phyloP scores from a whole-genome alignment of 2,797 vertebrate species.

The Crocodylus rhombifer region DNA sequence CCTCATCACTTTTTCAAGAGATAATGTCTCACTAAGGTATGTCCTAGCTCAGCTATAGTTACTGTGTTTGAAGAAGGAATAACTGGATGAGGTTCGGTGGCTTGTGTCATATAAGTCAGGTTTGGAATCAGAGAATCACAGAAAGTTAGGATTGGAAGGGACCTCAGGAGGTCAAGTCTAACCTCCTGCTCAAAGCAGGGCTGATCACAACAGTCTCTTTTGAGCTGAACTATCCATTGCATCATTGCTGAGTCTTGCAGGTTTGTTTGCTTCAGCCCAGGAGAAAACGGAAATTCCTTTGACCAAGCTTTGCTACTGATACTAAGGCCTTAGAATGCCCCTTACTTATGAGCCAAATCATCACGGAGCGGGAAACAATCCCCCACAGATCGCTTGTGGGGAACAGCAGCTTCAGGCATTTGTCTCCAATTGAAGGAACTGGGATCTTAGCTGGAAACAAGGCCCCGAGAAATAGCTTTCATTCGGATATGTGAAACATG shows the following conservation, averaged over 20 bases:
- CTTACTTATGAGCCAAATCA: not conserved
- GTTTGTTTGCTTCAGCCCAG: not conserved
- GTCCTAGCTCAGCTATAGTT: not conserved
- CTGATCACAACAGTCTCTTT: not conserved
- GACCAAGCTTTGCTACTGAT: not conserved
- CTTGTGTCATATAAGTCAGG: too few relatives aligned
- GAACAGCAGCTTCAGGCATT: not conserved
- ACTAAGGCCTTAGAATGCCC: not conserved
- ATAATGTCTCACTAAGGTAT: not conserved
- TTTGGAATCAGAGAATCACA: not conserved
- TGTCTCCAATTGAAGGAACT: not conserved
- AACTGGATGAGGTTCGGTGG: not conserved
- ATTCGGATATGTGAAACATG: not conserved
- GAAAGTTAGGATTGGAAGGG: too few relatives aligned
- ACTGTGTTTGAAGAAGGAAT: not conserved
- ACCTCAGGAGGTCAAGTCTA: too few relatives aligned
- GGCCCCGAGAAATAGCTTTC: not conserved
- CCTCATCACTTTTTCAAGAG: not conserved
- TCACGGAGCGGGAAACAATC: not conserved
- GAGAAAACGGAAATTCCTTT: not conserved
- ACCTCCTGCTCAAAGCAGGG: too few relatives aligned
- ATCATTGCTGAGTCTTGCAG: not conserved
- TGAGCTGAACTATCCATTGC: not conserved
- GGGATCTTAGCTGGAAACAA: constrained; percentile 8
- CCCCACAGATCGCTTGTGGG: not conserved